Conservation (phyloP, 2,797 vertebrate genomes). For the Paramormyrops hopkinsi region DNA sequence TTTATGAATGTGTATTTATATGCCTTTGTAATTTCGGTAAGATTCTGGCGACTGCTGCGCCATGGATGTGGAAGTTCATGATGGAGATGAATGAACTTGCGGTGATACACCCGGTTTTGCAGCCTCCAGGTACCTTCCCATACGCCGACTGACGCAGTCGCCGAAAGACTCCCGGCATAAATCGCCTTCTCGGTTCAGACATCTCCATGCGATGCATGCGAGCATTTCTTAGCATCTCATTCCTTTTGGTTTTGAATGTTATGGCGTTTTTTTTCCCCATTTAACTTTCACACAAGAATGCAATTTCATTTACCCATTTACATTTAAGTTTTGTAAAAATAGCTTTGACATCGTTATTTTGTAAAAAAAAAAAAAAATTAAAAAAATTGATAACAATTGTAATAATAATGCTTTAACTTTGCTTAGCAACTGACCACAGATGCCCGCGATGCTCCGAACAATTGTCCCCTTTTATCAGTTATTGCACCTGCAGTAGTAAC, state of each 20-base stretch:
- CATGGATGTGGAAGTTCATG: neutral
- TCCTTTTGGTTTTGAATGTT: neutral
- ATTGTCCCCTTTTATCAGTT: neutral
- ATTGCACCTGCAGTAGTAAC: neutral
- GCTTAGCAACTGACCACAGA: neutral
- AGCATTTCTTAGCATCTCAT: neutral
- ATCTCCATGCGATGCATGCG: neutral
- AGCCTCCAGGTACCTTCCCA: neutral
- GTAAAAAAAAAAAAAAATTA: neutral
- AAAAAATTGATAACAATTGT: neutral
- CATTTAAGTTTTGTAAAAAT: neutral
- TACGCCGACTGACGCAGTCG: constrained; percentile 4
- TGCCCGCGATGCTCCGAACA: neutral
- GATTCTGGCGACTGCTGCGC: neutral
- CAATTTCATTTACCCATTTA: neutral
- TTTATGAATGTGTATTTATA: neutral
- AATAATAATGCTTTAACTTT: neutral
- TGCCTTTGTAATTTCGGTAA: neutral
- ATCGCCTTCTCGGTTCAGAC: neutral
- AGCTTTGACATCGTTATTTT: neutral
- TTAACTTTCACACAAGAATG: neutral
- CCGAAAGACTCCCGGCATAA: neutral
- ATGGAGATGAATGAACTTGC: constrained; percentile 16
- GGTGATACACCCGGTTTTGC: constrained; percentile 2
- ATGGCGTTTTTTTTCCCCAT: neutral